Percentiles rank a stretch among this genome's conserved stretches.
These are phyloP conservation scores for Tangara arthus DNA, from an alignment of 2,797 vertebrate genomes.

Conservation along the genomic window DNA sequence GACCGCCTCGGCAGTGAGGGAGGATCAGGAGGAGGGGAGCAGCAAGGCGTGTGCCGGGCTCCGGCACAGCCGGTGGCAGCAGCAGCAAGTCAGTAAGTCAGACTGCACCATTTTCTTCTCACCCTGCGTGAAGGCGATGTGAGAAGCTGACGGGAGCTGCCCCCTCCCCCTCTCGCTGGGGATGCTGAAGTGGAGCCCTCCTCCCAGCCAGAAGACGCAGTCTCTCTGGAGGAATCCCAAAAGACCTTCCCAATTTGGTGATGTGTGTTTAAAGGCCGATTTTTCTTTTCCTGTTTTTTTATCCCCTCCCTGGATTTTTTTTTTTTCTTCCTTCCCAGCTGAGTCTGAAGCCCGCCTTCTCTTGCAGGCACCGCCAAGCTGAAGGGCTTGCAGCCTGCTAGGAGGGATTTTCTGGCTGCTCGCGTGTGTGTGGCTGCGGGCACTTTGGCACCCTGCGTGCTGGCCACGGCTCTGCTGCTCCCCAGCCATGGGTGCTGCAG, in stretches of 20 bases:
- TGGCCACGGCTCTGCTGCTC: neutral
- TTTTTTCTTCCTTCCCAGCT: neutral
- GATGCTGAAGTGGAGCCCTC: constrained; percentile 73
- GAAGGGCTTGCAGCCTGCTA: constrained; percentile 35
- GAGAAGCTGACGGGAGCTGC: constrained; percentile 54
- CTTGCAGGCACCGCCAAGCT: constrained; percentile 45
- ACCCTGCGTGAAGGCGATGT: constrained; percentile 63
- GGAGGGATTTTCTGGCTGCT: constrained; percentile 30
- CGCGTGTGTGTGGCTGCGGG: neutral
- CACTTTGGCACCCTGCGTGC: neutral
- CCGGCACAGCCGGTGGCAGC: constrained; percentile 38
- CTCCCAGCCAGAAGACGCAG: constrained; percentile 73
- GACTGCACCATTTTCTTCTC: constrained; percentile 85
- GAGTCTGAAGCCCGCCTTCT: constrained; percentile 64
- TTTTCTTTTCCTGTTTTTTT: neutral
- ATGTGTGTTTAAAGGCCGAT: constrained; percentile 55
- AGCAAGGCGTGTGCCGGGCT: constrained; percentile 29
- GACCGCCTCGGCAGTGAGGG: neutral
- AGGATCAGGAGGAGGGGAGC: neutral
- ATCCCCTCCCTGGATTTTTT: accelerated
- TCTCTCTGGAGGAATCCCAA: constrained; percentile 64
- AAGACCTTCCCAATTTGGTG: constrained; percentile 63
- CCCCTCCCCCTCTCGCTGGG: constrained; percentile 44
- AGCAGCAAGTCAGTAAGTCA: constrained; percentile 67
- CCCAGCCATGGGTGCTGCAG: constrained; percentile 66